Evolutionary conservation across 2,113 vertebrate species (phyloP), one percentile per base, ranked within the genome.

Genomic region (Vulpes vulpes): DNA sequence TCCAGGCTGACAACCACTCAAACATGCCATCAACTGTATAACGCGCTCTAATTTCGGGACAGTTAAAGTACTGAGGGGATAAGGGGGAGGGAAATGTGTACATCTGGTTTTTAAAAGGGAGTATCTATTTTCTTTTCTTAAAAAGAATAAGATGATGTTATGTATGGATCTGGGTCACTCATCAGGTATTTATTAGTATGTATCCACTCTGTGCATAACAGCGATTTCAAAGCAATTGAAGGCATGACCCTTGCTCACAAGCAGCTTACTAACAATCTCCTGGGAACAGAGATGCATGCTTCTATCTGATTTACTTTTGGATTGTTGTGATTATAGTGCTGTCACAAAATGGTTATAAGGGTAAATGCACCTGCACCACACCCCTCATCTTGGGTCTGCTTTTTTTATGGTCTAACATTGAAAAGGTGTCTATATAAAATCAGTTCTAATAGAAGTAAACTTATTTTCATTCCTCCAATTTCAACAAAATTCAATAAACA

Each of bases 391-490:
- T 65, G 53, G 71, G 23, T 67, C 53, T 35, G 22, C 55, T 69
- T 84, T 94, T 87, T 87, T 79, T 64, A 87, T 19, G 49, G 7
- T 74, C 57, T 80, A 88, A 62, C 25, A 20, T 5, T 90, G 78
- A 67, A 93, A 91, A 4, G n/a, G 5, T 69, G 19, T 59, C 74
- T 71, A 80, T 49, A 15, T 49, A 88, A 84, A 92, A 43, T 83
- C n/a, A 87, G 71, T 32, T 85, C 62, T 86, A 76, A 78, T 38
- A 57, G 25, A 94, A 83, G 60, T 43, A 86, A 96, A 90, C 11
- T 94, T 69, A 83, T 64, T 96, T 85, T 95, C 30, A 57, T 79
- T 92, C 25, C 67, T 97, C 51, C 60, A 88, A 7, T 93, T 89
- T 94, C 82, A 94, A 71, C 25, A 82, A 83, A 67, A 76, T 9